A percentile compares a stretch with the other conserved stretches of the same genome.
Conservation (phyloP, 2,797 vertebrate species). For the Chelon auratus region DNA sequence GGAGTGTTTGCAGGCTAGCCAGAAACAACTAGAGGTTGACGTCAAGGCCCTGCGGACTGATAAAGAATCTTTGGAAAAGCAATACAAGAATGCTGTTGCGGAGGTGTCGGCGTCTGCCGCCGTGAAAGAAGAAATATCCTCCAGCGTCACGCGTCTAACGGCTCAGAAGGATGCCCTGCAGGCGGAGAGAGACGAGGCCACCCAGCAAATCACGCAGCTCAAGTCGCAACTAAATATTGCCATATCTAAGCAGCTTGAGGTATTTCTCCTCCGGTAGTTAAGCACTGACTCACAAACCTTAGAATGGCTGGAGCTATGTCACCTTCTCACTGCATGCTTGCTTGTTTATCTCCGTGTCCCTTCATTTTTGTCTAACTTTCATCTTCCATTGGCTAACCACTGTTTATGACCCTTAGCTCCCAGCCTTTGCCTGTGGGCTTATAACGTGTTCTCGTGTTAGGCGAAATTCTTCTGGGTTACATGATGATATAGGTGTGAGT, state of each 20-base stretch:
- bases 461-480: constrained; percentile 9
- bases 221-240: constrained; percentile 88
- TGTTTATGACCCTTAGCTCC: constrained; percentile 54
- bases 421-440: constrained; percentile 79
- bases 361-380: constrained; percentile 61
- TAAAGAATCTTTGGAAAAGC: constrained; percentile 79
- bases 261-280: constrained; percentile 83
- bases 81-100: constrained; percentile 72
- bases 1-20: constrained; percentile 69
- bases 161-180: constrained; percentile 84
- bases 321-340: constrained; percentile 78
- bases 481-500: constrained; percentile 1
- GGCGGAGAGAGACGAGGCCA: constrained; percentile 86
- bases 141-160: constrained; percentile 78
- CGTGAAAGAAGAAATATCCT: constrained; percentile 82
- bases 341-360: constrained; percentile 55
- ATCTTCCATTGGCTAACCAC: constrained; percentile 73
- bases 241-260: constrained; percentile 89
- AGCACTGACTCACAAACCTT: constrained; percentile 67
- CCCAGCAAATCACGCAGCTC: constrained; percentile 86
- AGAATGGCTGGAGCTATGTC: constrained; percentile 70
- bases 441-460: constrained; percentile 65
- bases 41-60: constrained; percentile 75
- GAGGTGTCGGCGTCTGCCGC: constrained; percentile 78
- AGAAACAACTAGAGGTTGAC: constrained; percentile 65